Percentiles rank a stretch among this genome's conserved stretches.
Conservation (phyloP, 2,113 vertebrate genomes). For the Campylomormyrus tamandua region DNA sequence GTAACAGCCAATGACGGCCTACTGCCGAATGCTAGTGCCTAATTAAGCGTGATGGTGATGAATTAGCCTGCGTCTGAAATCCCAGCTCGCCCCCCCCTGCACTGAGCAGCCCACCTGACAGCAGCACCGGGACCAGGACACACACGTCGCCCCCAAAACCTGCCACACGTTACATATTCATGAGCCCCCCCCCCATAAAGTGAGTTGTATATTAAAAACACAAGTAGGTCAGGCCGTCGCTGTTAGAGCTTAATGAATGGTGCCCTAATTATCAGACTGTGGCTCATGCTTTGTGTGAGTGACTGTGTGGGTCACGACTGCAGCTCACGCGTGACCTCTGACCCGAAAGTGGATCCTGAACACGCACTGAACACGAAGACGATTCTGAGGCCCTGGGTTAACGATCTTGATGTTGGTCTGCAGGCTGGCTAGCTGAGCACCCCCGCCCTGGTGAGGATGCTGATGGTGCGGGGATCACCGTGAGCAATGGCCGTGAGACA, state of each 20-base stretch:
- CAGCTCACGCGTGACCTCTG: neutral
- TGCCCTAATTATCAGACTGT: neutral
- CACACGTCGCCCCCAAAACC: neutral
- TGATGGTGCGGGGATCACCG: neutral
- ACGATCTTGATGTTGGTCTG: neutral
- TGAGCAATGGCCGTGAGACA: neutral
- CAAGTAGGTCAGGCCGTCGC: neutral
- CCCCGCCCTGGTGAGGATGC: neutral
- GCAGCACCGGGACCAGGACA: slow-evolving; percentile 5
- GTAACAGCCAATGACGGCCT: slow-evolving; percentile 2
- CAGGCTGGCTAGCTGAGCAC: neutral
- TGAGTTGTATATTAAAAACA: neutral
- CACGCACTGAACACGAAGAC: neutral
- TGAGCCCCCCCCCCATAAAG: neutral
- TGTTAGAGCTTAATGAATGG: neutral
- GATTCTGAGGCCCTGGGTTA: neutral
- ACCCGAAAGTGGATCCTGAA: neutral
- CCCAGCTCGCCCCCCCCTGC: neutral
- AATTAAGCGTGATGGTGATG: slow-evolving; percentile 25
- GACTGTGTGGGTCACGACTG: neutral
- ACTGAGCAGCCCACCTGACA: neutral
- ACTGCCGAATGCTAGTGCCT: neutral
- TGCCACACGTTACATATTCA: slow-evolving; percentile 4
- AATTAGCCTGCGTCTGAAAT: slow-evolving; percentile 4
- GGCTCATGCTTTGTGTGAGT: neutral